These are phyloP conservation scores for Phymastichus coffea DNA, from an alignment of 1,140 invertebrate genomes.

Conservation along the genomic window DNA sequence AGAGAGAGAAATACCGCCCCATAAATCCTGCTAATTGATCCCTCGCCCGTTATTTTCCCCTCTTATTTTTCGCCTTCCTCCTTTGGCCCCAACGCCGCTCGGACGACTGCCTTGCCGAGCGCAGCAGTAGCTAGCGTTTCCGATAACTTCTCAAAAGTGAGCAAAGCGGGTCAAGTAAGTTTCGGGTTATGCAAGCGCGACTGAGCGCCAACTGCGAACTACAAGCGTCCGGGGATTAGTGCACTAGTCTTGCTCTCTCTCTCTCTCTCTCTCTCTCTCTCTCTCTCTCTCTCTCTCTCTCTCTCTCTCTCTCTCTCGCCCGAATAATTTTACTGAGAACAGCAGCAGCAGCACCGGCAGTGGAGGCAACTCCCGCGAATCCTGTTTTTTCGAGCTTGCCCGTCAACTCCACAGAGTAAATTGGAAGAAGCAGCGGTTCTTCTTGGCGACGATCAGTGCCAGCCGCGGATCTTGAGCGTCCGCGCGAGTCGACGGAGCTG, in stretches of 20 bases:
- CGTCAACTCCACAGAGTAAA: slow-evolving; percentile 2
- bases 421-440: slow-evolving; percentile 12
- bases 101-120: slow-evolving; percentile 4
- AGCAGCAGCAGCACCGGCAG: slow-evolving; percentile 21
- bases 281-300: background rate
- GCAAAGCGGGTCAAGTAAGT: slow-evolving; percentile 28
- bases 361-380: too few species aligned
- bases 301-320: too few species aligned
- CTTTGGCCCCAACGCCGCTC: too few species aligned
- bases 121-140: slow-evolving; percentile 29
- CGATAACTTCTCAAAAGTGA: slow-evolving; percentile 32
- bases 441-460: background rate
- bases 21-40: slow-evolving; percentile 32
- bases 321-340: slow-evolving; percentile 26
- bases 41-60: background rate
- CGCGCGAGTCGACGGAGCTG: slow-evolving; percentile 2
- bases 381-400: slow-evolving; percentile 26
- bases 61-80: background rate
- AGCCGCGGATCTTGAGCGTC: background rate
- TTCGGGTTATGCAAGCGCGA: background rate
- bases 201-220: slow-evolving; percentile 18
- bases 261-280: background rate
- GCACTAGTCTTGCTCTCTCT: slow-evolving; percentile 22
- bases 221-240: slow-evolving; percentile 16
- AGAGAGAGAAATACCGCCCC: too few species aligned